These are phyloP conservation scores for Cettia cetti DNA, from an alignment of 2,113 vertebrate genomes.

Conservation along the genomic window DNA sequence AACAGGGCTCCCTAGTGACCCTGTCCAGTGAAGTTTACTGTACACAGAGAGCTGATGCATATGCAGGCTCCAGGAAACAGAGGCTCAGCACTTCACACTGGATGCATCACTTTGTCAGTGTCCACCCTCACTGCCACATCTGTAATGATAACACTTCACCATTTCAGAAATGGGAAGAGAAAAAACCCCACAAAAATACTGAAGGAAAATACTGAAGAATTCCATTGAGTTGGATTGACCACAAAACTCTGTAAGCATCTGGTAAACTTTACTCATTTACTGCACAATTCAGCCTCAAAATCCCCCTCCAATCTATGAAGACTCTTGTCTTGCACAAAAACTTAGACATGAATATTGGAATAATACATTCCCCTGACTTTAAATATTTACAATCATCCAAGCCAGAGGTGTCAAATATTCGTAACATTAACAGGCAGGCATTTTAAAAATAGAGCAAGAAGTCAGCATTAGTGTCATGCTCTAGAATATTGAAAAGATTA, in stretches of 20 bases:
- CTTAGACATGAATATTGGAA: not conserved
- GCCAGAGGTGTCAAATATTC: not conserved
- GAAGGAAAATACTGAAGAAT: not conserved
- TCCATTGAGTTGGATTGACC: not conserved
- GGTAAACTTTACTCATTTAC: not conserved
- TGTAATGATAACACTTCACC: not conserved
- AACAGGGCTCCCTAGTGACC: not conserved
- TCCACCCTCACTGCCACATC: not conserved
- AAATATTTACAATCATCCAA: not conserved
- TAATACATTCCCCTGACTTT: not conserved
- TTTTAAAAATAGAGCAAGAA: not conserved
- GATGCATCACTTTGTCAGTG: not conserved
- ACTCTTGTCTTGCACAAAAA: not conserved
- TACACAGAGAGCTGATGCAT: not conserved
- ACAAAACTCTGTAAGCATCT: not conserved
- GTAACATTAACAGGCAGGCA: not conserved
- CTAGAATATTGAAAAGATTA: not conserved
- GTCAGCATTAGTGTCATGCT: not conserved
- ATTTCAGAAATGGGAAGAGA: not conserved
- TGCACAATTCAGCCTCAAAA: too few species aligned
- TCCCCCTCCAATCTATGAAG: rapidly evolving
- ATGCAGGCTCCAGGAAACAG: not conserved
- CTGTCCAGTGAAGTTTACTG: not conserved
- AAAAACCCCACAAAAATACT: not conserved
- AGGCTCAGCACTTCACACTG: not conserved